A percentile compares a stretch with the other conserved stretches of the same genome.
Evolutionary conservation across 1,140 invertebrate genomes (phyloP).

Genomic region (Heterodera schachtii): DNA sequence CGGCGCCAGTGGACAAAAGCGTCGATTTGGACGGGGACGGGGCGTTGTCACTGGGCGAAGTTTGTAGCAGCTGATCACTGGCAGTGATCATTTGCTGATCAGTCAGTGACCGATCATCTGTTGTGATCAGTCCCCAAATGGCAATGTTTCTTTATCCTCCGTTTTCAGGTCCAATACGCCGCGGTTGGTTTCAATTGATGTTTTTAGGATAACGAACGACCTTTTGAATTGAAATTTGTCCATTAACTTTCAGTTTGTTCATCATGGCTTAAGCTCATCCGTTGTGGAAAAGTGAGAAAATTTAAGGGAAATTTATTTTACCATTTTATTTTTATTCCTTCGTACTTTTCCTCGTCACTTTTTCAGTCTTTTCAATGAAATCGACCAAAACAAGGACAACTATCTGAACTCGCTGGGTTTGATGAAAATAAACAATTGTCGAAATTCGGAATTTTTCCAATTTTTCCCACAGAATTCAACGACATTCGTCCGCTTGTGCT

Average conservation of each 20-base stretch:
- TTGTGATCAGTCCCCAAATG: no score
- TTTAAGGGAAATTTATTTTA: no score
- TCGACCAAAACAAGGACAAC: constrained; percentile 59
- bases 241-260: constrained; percentile 49
- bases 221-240: no score
- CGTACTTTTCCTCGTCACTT: no score
- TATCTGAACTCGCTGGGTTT: constrained; percentile 43
- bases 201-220: no score
- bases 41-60: constrained; percentile 55
- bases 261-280: constrained; percentile 60
- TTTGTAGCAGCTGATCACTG: constrained; percentile 25
- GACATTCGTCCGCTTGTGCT: constrained; percentile 59
- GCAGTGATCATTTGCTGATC: neutral
- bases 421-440: neutral
- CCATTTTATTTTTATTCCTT: no score
- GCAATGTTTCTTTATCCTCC: no score
- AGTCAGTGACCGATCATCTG: no score
- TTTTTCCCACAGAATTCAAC: constrained; percentile 64
- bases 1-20: constrained; percentile 57
- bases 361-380: constrained; percentile 44
- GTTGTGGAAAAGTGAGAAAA: constrained; percentile 60
- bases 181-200: no score
- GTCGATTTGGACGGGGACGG: constrained; percentile 63
- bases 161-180: constrained; percentile 57
- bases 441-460: neutral